phyloP scores from a whole-genome alignment of 2,888 invertebrate genomes.

The Andrena fulva region DNA sequence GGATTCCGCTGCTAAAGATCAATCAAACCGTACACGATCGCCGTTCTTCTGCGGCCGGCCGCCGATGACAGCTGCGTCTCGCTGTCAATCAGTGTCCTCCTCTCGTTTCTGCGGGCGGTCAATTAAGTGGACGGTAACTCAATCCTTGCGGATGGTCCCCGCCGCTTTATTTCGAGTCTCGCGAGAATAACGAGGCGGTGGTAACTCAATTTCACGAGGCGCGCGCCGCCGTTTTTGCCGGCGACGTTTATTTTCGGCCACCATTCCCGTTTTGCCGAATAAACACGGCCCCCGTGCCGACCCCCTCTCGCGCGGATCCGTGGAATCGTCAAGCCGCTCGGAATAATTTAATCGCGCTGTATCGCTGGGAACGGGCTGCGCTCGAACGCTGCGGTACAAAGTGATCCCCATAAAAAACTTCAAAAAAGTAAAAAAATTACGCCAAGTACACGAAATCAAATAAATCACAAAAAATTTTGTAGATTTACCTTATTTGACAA shows the following conservation, averaged over 20 bases:
- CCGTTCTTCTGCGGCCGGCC: constrained; percentile 32
- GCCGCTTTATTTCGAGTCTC: constrained; percentile 57
- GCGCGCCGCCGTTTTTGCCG: constrained; percentile 43
- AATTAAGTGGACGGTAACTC: constrained; percentile 61
- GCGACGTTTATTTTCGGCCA: constrained; percentile 47
- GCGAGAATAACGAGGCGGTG: constrained; percentile 52
- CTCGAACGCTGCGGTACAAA: neutral
- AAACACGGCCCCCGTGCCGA: constrained; percentile 26
- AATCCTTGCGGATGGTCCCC: constrained; percentile 47
- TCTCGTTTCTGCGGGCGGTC: constrained; percentile 57
- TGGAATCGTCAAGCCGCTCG: constrained; percentile 23
- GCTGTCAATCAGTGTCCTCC: constrained; percentile 64
- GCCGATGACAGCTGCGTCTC: constrained; percentile 67
- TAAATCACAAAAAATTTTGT: too few species aligned
- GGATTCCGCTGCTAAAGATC: constrained; percentile 38
- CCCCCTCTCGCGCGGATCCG: neutral
- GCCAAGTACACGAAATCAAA: too few species aligned
- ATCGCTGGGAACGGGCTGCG: neutral
- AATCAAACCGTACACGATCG: constrained; percentile 60
- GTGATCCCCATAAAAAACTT: neutral
- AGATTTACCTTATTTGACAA: too few species aligned
- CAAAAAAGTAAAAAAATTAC: too few species aligned
- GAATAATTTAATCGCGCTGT: constrained; percentile 42
- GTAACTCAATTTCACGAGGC: constrained; percentile 60
- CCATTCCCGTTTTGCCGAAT: constrained; percentile 43